A percentile compares a stretch with the other conserved stretches of the same genome.
Evolutionary conservation across 2,888 invertebrate species (phyloP).

Genomic region (Plebejus argus): DNA sequence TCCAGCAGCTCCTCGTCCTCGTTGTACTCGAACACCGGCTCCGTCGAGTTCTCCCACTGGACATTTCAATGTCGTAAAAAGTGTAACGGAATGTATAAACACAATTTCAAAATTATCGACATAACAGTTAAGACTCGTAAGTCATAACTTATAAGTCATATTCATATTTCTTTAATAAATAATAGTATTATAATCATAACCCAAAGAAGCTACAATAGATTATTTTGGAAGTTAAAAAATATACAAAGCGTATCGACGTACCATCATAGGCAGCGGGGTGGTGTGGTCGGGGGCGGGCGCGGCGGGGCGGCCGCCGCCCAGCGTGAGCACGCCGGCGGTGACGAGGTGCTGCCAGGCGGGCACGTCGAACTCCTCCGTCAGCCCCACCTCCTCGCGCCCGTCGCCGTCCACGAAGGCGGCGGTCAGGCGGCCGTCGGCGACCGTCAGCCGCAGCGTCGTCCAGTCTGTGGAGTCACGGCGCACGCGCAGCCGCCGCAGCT

Average conservation of each 20-base stretch:
- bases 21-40: conserved; percentile 60
- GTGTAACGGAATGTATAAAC: too few relatives aligned
- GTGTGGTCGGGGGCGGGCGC: conserved; percentile 41
- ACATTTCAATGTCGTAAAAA: neutral
- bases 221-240: neutral
- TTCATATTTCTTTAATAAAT: too few relatives aligned
- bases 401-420: conserved; percentile 71
- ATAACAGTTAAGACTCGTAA: too few relatives aligned
- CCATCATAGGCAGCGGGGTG: conserved; percentile 43
- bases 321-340: conserved; percentile 63
- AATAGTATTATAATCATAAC: too few relatives aligned
- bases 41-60: conserved; percentile 63
- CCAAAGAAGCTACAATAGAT: neutral
- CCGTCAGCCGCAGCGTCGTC: conserved; percentile 49
- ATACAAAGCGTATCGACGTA: conserved; percentile 36
- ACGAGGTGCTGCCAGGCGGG: conserved; percentile 75
- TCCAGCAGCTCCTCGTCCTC: conserved; percentile 63
- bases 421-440: conserved; percentile 45
- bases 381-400: conserved; percentile 74
- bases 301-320: conserved; percentile 59
- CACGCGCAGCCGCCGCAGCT: conserved; percentile 49
- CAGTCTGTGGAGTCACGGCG: conserved; percentile 58
- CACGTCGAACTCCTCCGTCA: conserved; percentile 72
- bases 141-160: too few relatives aligned
- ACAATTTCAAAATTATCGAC: too few relatives aligned